phyloP scores from a whole-genome alignment of 2,888 invertebrate species.

The Sthenelais limicola region DNA sequence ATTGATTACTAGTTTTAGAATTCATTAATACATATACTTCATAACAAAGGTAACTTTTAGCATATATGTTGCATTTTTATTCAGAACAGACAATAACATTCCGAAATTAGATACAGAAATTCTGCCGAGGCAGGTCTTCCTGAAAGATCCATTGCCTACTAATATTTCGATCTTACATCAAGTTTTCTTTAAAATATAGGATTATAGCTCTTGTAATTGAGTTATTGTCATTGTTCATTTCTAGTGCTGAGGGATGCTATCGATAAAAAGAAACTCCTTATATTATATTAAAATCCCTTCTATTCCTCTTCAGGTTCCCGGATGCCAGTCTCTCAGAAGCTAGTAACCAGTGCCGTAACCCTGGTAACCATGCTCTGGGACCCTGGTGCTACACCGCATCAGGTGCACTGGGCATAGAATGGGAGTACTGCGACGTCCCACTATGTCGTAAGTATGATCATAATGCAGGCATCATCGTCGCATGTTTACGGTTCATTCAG shows the following conservation, averaged over 20 bases:
- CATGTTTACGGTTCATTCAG: no score
- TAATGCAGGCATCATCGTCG: no score
- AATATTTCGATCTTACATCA: not conserved
- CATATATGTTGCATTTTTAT: no score
- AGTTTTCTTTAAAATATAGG: no score
- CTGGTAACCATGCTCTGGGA: slow-evolving; percentile 2
- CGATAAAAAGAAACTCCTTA: not conserved
- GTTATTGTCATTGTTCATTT: not conserved
- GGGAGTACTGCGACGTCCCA: slow-evolving; percentile 39
- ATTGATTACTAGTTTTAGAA: no score
- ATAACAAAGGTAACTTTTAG: no score
- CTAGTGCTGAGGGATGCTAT: not conserved
- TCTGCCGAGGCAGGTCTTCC: no score
- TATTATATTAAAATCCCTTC: not conserved
- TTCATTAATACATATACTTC: no score
- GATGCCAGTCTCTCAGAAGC: not conserved
- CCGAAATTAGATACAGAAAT: not conserved
- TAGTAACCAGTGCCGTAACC: slow-evolving; percentile 29
- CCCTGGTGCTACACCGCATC: slow-evolving; percentile 37
- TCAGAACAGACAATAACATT: not conserved
- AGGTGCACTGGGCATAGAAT: not conserved
- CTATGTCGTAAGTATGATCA: slow-evolving; percentile 2
- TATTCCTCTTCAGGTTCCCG: slow-evolving; percentile 2
- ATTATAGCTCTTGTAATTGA: no score
- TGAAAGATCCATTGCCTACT: not conserved